Evolutionary conservation across 2,797 vertebrate genomes (phyloP).

Genomic region (Anguilla obscura): DNA sequence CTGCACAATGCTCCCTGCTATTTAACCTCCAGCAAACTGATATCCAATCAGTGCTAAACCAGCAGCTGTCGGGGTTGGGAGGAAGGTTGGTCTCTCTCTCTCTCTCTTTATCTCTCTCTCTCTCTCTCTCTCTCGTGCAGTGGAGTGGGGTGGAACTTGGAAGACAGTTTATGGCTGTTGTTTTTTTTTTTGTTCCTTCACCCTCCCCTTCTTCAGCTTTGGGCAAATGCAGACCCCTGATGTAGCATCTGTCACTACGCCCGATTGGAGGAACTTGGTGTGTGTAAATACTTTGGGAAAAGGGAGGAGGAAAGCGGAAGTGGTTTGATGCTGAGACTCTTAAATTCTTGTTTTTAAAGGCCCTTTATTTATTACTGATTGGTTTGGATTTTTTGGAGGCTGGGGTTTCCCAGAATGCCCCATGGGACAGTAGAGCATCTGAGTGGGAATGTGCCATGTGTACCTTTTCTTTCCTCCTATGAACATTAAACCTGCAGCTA

Average conservation of each 20-base stretch:
- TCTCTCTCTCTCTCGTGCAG: background rate
- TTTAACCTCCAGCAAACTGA: background rate
- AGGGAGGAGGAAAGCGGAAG: background rate
- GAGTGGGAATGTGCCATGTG: constrained; percentile 81
- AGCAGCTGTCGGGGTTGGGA: background rate
- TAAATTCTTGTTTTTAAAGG: background rate
- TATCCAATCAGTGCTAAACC: background rate
- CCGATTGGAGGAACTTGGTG: background rate
- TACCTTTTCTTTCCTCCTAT: constrained; percentile 54
- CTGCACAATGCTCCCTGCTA: background rate
- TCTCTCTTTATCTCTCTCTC: background rate
- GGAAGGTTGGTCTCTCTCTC: background rate
- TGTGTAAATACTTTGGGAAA: background rate
- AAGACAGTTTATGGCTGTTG: background rate
- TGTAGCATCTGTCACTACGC: constrained; percentile 4
- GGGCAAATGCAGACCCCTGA: background rate
- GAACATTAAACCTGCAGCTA: constrained; percentile 70
- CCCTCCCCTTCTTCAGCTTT: background rate
- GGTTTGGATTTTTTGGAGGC: background rate
- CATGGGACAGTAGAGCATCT: constrained; percentile 55
- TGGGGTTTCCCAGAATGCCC: background rate
- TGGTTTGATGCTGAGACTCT: constrained; percentile 10
- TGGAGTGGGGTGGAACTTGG: background rate
- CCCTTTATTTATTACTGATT: constrained; percentile 23
- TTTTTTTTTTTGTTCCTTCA: background rate